phyloP scores from a whole-genome alignment of 2,888 invertebrate species.

The Spodoptera exigua region DNA sequence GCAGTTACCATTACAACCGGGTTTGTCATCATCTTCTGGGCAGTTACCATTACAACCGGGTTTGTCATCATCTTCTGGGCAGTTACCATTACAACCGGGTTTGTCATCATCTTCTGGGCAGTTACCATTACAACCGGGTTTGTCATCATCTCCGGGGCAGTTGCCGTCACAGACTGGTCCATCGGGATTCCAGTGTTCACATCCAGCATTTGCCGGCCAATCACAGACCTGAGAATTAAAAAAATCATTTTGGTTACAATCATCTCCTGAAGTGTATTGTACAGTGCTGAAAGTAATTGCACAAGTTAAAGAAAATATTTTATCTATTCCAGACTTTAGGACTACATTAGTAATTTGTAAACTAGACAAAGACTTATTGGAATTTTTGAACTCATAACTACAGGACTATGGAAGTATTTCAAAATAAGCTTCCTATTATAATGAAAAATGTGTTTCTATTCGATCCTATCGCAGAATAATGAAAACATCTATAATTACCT shows the following conservation, averaged over 20 bases:
- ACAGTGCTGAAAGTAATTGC: too few species aligned
- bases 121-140: too few species aligned
- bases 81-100: neutral
- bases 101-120: constrained; percentile 4
- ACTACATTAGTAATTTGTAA: too few species aligned
- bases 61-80: neutral
- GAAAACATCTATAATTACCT: constrained; percentile 28
- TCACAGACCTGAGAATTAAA: constrained; percentile 54
- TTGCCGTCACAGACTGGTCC: neutral
- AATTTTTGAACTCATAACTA: too few species aligned
- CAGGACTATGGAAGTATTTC: too few species aligned
- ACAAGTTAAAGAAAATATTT: too few species aligned
- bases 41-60: constrained; percentile 10
- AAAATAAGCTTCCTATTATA: too few species aligned
- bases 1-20: neutral
- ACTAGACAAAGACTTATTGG: too few species aligned
- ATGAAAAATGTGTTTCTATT: neutral
- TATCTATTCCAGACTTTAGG: too few species aligned
- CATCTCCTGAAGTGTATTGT: too few species aligned
- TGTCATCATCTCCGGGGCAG: constrained; percentile 1
- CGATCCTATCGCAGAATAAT: neutral
- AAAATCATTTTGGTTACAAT: neutral
- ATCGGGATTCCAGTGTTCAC: constrained; percentile 26
- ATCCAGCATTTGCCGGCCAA: constrained; percentile 57
- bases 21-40: constrained; percentile 4